Evolutionary conservation across 2,888 invertebrate species (phyloP).

Genomic region (Entomobrya proxima): DNA sequence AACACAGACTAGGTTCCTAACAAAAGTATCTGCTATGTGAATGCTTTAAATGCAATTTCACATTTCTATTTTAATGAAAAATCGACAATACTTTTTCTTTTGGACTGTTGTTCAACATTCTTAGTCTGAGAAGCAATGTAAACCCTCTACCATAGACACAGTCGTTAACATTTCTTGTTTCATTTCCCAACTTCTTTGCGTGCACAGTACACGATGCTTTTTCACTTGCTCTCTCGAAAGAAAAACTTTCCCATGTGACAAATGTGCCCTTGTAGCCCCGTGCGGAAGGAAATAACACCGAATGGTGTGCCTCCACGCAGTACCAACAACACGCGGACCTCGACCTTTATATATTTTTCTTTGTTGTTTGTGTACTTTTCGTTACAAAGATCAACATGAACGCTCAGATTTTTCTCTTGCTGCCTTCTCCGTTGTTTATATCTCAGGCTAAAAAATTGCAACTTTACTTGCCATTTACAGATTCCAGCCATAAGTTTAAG

Average conservation of each 20-base stretch:
- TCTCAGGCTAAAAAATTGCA: too few species aligned
- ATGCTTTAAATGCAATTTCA: background rate
- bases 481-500: too few species aligned
- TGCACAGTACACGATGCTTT: background rate
- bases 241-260: slow-evolving; percentile 24
- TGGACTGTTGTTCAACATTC: background rate
- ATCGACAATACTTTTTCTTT: background rate
- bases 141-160: too few species aligned
- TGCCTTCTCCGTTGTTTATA: too few species aligned
- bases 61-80: background rate
- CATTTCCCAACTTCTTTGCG: background rate
- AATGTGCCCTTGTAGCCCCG: slow-evolving; percentile 48
- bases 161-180: too few species aligned
- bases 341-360: slow-evolving; percentile 11
- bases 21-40: too few species aligned
- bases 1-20: too few species aligned
- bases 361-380: background rate
- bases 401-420: background rate
- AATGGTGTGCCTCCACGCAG: background rate
- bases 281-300: slow-evolving; percentile 31
- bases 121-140: too few species aligned
- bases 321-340: background rate
- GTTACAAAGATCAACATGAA: background rate
- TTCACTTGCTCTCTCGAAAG: background rate
- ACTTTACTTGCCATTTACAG: too few species aligned